Base-by-base conservation (phyloP, 2,113 vertebrate species). In the Natator depressus region DNA sequence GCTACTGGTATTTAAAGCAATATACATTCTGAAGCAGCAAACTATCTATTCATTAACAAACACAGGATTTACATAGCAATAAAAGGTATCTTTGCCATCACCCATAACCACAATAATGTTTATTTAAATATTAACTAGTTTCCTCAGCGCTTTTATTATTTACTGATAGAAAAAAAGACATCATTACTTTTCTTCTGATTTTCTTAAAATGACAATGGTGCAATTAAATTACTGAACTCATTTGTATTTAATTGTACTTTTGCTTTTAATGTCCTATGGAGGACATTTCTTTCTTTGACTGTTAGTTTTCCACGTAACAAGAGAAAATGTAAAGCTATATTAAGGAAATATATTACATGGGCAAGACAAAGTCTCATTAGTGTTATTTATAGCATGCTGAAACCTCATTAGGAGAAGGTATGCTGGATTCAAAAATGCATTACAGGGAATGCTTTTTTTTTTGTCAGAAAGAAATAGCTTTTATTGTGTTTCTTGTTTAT, bases 351-450 rank as follows among this genome's bases (percentile, higher is more conserved):
- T 98, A 98, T 98, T 98, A 98, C 97, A 96, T 93, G 93, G 97
- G 96, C 96, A 98, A 98, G 98, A 98, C 98, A 98, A 98, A 98
- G 98, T 98, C 98, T 98, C 98, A 98, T 99, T 98, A 99, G 98
- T 96, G 98, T 99, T 99, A 99, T 99, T 98, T 99, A 98, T 98
- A 98, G 98, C 96, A 96, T 91, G 97, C 98, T 96, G 97, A 98
- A 98, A 98, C 98, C 98, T 99, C 98, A 98, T 99, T 98, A 99
- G 98, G 95, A 96, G 94, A 98, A 98, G 98, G 98, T 98, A 98
- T 98, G 96, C 97, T 98, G 95, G 98, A 98, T 98, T 98, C 97
- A 98, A 97, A 98, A 98, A 98, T 97, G 97, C 97, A 98, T 98
- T 98, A 98, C 98, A 94, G 89, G 96, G 97, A 98, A 98, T 89